A percentile compares a stretch with the other conserved stretches of the same genome.
phyloP scores from a whole-genome alignment of 2,797 vertebrate species.

The Varecia variegata region DNA sequence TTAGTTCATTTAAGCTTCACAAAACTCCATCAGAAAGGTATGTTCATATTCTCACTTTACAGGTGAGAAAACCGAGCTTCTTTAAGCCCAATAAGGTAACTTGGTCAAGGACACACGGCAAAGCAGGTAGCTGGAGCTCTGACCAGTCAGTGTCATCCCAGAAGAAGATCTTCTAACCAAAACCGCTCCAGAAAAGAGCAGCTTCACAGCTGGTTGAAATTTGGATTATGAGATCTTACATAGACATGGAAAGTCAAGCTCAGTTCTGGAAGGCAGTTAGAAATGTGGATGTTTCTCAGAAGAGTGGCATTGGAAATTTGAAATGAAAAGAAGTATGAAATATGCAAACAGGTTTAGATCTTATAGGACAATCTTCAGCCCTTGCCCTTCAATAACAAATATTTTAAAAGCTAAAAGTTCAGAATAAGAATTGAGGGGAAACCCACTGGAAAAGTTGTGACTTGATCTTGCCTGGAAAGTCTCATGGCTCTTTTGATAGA shows the following conservation, averaged over 20 bases:
- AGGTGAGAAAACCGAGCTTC: neutral
- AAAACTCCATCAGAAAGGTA: neutral
- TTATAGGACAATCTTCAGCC: neutral
- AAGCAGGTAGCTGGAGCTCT: neutral
- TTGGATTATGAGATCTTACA: neutral
- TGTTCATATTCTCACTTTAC: neutral
- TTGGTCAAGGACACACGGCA: neutral
- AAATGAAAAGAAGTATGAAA: neutral
- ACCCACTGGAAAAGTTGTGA: constrained; percentile 55
- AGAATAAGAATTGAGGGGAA: constrained; percentile 68
- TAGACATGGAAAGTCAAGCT: neutral
- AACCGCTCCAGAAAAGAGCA: neutral
- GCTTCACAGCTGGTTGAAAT: neutral
- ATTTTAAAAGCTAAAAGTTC: neutral
- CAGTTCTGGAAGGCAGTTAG: neutral
- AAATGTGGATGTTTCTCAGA: neutral
- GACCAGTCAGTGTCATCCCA: neutral
- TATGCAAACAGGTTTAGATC: neutral
- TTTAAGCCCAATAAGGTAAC: neutral
- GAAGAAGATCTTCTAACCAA: neutral
- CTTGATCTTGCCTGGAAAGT: constrained; percentile 39
- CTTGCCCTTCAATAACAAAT: neutral
- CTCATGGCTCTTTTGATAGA: constrained; percentile 34
- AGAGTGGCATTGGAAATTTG: neutral
- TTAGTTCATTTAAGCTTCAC: neutral